Percentiles rank a stretch among this genome's conserved stretches.
These are phyloP conservation scores for Luehdorfia chinensis DNA, from an alignment of 1,140 invertebrate species.

Conservation along the genomic window DNA sequence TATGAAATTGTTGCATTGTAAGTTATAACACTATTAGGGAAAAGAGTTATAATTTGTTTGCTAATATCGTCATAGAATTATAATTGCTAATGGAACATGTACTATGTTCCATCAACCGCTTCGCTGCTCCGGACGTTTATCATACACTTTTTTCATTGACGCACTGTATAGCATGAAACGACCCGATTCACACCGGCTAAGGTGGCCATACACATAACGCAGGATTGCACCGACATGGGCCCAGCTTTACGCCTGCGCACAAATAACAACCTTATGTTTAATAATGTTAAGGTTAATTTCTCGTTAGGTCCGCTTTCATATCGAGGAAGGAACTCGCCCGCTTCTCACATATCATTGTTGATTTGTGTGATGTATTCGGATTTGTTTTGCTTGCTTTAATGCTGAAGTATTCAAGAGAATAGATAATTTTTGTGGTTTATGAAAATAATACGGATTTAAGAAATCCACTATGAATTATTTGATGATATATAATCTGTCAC, in stretches of 20 bases:
- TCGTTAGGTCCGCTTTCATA: constrained; percentile 69
- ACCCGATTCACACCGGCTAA: constrained; percentile 72
- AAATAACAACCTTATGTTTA: constrained; percentile 38
- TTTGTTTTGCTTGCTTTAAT: constrained; percentile 73
- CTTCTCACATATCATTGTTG: constrained; percentile 71
- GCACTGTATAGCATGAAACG: constrained; percentile 36
- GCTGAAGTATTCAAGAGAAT: no score
- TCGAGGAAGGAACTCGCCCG: constrained; percentile 52
- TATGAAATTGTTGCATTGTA: no score
- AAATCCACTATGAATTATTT: no score
- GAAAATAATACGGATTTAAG: no score
- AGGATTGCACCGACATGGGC: constrained; percentile 39
- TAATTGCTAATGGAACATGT: background rate
- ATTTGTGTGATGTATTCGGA: constrained; percentile 54
- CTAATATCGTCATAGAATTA: no score
- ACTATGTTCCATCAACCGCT: background rate
- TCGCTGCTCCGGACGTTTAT: background rate
- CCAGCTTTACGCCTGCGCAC: constrained; percentile 52
- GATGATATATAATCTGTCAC: no score
- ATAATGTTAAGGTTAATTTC: constrained; percentile 45
- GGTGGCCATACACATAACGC: constrained; percentile 37
- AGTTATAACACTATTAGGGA: no score
- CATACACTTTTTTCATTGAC: constrained; percentile 8
- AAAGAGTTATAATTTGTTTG: no score
- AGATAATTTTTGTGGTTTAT: no score